A percentile compares a stretch with the other conserved stretches of the same genome.
Evolutionary conservation across 2,113 vertebrate genomes (phyloP).

Genomic region (Cettia cetti): DNA sequence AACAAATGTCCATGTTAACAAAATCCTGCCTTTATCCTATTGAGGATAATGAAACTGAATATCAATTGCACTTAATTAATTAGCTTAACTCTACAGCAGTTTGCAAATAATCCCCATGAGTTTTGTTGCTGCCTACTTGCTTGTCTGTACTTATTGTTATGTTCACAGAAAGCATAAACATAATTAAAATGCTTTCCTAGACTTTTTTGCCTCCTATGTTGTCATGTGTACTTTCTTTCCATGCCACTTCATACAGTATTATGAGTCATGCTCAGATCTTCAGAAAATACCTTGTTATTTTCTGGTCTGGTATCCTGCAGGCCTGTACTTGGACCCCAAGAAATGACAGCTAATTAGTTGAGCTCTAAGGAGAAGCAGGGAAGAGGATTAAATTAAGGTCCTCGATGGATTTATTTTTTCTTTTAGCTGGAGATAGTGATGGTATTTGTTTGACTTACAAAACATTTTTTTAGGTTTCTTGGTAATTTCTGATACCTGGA

Average conservation of each 20-base stretch:
- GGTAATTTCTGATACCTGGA: not conserved
- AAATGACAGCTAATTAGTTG: not conserved
- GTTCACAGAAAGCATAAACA: slow-evolving; percentile 43
- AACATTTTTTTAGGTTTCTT: not conserved
- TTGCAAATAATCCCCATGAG: slow-evolving; percentile 53
- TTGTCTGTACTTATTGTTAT: slow-evolving; percentile 51
- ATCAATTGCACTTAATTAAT: slow-evolving; percentile 63
- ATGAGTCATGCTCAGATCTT: not conserved
- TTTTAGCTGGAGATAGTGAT: not conserved
- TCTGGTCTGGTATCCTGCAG: not conserved
- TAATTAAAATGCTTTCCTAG: slow-evolving; percentile 48
- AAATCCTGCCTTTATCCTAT: not conserved
- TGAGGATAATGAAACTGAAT: slow-evolving; percentile 36
- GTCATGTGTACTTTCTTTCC: not conserved
- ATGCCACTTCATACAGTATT: not conserved
- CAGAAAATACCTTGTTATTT: not conserved
- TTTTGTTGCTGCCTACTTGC: slow-evolving; percentile 47
- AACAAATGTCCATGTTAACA: not conserved
- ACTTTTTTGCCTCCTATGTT: not conserved
- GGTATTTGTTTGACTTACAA: not conserved
- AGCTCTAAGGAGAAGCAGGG: not conserved
- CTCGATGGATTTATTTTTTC: not conserved
- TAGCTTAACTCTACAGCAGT: slow-evolving; percentile 49
- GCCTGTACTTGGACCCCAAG: not conserved
- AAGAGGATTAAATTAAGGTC: not conserved